Conservation (phyloP, 1,140 invertebrate genomes). For the Wasmannia auropunctata region DNA sequence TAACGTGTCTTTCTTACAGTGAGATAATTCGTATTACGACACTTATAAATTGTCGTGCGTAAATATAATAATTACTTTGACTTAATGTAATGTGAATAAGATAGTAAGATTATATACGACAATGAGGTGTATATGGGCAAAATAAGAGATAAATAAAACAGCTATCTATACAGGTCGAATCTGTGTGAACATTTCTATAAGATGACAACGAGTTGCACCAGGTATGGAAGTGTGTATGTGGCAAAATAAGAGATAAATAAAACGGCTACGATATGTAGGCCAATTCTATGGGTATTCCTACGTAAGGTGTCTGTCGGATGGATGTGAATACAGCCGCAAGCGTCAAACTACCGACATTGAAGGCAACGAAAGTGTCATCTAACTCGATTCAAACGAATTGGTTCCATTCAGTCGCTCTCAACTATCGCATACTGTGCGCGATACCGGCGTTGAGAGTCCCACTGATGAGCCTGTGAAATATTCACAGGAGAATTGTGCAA, state of each 20-base stretch:
- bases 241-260: constrained; percentile 65
- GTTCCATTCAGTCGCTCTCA: constrained; percentile 36
- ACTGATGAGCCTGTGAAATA: constrained; percentile 48
- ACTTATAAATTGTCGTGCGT: constrained; percentile 35
- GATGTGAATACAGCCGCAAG: constrained; percentile 48
- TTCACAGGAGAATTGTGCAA: constrained; percentile 65
- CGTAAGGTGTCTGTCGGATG: constrained; percentile 24
- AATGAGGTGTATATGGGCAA: constrained; percentile 33
- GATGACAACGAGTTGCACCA: constrained; percentile 14
- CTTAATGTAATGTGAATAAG: not conserved
- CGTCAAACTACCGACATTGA: constrained; percentile 59
- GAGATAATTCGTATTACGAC: not conserved
- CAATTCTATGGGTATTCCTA: constrained; percentile 26
- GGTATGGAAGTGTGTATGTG: constrained; percentile 1
- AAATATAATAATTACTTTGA: constrained; percentile 21
- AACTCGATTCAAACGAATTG: constrained; percentile 25
- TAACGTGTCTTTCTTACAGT: not conserved
- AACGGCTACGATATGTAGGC: constrained; percentile 26
- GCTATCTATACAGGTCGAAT: constrained; percentile 23
- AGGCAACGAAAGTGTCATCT: constrained; percentile 26
- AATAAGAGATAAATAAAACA: constrained; percentile 59
- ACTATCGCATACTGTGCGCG: constrained; percentile 12
- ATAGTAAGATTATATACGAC: constrained; percentile 17
- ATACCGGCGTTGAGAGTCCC: constrained; percentile 20
- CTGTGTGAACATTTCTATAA: not conserved